Conservation (phyloP, 2,888 invertebrate genomes). For the Atrina japonica region DNA sequence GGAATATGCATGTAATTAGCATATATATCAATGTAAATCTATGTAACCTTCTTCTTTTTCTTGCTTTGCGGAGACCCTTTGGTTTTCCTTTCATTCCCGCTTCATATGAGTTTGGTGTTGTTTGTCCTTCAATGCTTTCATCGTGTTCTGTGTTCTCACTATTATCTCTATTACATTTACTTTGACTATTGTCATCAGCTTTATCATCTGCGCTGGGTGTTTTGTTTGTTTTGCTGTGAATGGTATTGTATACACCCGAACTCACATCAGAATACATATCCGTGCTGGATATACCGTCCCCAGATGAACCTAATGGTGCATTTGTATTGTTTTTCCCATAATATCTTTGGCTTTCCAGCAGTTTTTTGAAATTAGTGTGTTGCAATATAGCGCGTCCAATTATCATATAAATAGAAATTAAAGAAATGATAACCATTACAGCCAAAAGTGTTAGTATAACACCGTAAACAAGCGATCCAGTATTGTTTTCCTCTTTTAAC, state of each 20-base stretch:
- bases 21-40: slow-evolving; percentile 30
- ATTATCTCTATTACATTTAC: too few species aligned
- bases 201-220: too few species aligned
- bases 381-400: slow-evolving; percentile 7
- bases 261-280: too few species aligned
- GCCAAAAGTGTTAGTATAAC: not conserved
- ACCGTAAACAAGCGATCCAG: slow-evolving; percentile 9
- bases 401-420: slow-evolving; percentile 12
- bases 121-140: not conserved
- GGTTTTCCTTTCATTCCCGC: too few species aligned
- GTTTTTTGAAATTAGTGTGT: not conserved
- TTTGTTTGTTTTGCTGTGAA: too few species aligned
- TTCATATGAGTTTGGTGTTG: not conserved
- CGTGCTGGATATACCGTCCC: too few species aligned
- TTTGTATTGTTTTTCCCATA: too few species aligned
- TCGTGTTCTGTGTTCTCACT: too few species aligned
- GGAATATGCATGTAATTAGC: slow-evolving; percentile 28
- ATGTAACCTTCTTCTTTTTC: slow-evolving; percentile 11
- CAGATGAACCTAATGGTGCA: too few species aligned
- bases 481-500: slow-evolving; percentile 5
- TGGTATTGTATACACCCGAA: too few species aligned
- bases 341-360: not conserved
- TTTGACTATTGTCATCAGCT: too few species aligned
- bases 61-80: too few species aligned
- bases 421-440: not conserved